Base-by-base conservation (phyloP, 2,797 vertebrate species). In the Artibeus lituratus region DNA sequence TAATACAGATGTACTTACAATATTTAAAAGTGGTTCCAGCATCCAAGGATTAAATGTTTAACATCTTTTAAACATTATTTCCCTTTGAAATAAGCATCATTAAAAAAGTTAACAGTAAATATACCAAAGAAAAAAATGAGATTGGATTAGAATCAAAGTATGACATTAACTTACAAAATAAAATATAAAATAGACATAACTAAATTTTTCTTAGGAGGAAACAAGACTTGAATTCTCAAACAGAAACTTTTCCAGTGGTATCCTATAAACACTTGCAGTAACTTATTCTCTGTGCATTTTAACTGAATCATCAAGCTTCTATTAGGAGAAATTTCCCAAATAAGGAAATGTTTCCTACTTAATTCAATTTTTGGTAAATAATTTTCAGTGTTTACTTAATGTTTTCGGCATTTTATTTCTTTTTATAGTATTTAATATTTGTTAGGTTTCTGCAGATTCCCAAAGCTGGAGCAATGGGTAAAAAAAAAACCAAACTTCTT, bases 21-120 rank as follows among this genome's bases (percentile, higher is more conserved):
- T 72, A 94, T 18, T 96, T 88, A 74, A 81, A 94, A 91, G 81
- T 88, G 49, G 49, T 95, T 82, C 65, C 89, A 94, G 93, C 69
- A 93, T 84, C 84, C 65, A 91, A 90, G 37, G 83, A 96, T 91
- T 88, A 97, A 95, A 87, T 93, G 87, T 44, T 94, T 96, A 81
- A 85, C 59, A 95, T 95, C 94, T 94, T 97, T 96, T 94, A 94
- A 93, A 94, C 44, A 93, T 94, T 83, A 89, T 77, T 97, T 91
- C 67, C 26, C 72, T 97, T 96, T 95, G 93, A 97, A 96, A 93
- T 59, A 94, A 94, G 24, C 12, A 35, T 3, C 42, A 26, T 62
- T 53, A 8, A 0, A 26, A 51, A 91, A 62, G 51, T 69, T 76
- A 90, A 47, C 57, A 86, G 8, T 92, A 92, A 96, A 85, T 94